These are phyloP conservation scores for Palloptera scutellata DNA, from an alignment of 2,888 invertebrate genomes.

Conservation along the genomic window DNA sequence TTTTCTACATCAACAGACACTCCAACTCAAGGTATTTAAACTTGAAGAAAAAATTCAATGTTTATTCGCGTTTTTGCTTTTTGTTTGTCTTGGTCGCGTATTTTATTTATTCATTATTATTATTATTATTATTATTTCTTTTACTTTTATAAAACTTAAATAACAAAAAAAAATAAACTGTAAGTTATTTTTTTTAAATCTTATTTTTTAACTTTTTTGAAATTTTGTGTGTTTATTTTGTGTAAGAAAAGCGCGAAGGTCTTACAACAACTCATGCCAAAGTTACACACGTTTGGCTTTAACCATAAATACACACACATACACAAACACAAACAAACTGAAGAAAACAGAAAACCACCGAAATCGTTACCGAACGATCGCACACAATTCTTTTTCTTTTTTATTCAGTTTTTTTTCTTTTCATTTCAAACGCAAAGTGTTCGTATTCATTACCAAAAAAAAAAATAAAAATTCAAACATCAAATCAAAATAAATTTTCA, in stretches of 20 bases:
- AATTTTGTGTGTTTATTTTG: background rate
- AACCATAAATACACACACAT: background rate
- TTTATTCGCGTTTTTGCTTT: no score
- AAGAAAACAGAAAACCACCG: conserved; percentile 11
- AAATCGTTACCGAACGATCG: background rate
- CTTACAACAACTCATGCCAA: conserved; percentile 9
- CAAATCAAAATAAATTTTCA: background rate
- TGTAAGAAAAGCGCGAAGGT: conserved; percentile 34
- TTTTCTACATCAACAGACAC: no score
- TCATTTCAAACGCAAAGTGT: background rate
- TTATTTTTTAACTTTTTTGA: background rate
- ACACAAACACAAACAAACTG: background rate
- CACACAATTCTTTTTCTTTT: no score
- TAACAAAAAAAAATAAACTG: background rate
- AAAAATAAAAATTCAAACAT: background rate
- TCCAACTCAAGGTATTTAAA: no score
- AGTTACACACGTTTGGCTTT: background rate
- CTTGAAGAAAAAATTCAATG: no score
- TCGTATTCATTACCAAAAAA: background rate
- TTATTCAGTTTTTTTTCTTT: background rate
- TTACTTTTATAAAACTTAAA: background rate
- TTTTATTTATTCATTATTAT: background rate
- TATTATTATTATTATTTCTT: background rate
- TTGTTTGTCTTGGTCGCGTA: background rate
- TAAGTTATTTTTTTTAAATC: background rate